Evolutionary conservation across 2,888 invertebrate genomes (phyloP), one percentile per base, ranked within the genome.

Genomic region (Thereva nobilitata): DNA sequence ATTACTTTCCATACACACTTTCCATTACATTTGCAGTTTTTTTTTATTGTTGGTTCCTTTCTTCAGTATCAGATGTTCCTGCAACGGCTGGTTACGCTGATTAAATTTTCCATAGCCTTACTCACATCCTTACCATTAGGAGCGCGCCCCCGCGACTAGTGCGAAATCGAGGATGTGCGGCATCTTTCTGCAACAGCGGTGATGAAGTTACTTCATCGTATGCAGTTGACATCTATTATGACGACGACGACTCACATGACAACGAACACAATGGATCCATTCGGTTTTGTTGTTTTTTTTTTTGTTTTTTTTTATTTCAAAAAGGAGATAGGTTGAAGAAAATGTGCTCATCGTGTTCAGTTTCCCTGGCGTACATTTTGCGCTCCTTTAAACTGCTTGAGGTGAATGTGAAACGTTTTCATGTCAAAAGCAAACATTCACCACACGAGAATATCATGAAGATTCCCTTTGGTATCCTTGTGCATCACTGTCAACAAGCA

Each of bases 321-420:
- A 23, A 23, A 23, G 23, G 23, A 4, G 23, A 41, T 50, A 61
- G 61, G 61, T 61, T 61, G 61, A 23, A 61, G 61, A 50, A 61
- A 61, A 61, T 41, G 40, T 61, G 23, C 23, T 23, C 23, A 23
- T 50, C 49, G 61, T 61, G 50, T 50, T 40, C 61, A 23, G 23
- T 23, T 23, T 50, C 61, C 50, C 50, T 12, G 61, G 35, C 61
- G 61, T 41, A 61, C 50, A 50, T 50, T 50, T 23, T 50, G 61
- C 61, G 61, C 61, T 61, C 50, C 61, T 61, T 61, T 61, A 61
- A 61, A 61, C 40, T 50, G 61, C 61, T 64, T 54, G 64, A 64
- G 64, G 47, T 55, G 55, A 64, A 64, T 44, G 54, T 64, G 64
- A 64, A 64, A 55, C 38, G 64, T 47, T 55, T 64, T 64, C 64